phyloP scores from a whole-genome alignment of 1,140 invertebrate species.

The Leptoteleia sp. region DNA sequence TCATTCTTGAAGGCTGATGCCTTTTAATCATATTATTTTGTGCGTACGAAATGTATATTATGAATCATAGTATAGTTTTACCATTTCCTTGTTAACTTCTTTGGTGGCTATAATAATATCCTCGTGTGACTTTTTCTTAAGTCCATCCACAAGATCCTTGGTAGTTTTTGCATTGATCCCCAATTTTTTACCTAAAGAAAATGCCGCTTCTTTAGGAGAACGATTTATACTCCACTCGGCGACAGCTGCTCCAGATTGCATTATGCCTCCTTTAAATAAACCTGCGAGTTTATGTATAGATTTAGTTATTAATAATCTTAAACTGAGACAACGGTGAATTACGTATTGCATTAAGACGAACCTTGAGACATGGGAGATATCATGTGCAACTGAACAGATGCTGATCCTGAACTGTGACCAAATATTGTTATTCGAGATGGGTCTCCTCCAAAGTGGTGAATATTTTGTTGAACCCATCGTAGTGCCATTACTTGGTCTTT shows the following conservation, averaged over 20 bases:
- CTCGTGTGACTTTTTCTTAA: constrained; percentile 82
- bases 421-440: constrained; percentile 88
- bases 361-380: constrained; percentile 83
- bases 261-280: constrained; percentile 86
- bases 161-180: constrained; percentile 81
- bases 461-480: constrained; percentile 83
- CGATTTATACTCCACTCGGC: constrained; percentile 87
- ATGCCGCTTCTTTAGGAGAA: constrained; percentile 83
- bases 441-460: constrained; percentile 87
- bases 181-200: constrained; percentile 83
- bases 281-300: constrained; percentile 78
- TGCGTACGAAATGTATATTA: too few species aligned
- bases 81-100: constrained; percentile 68
- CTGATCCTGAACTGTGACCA: constrained; percentile 86
- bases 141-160: constrained; percentile 83
- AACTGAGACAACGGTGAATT: neutral
- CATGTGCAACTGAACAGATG: constrained; percentile 81
- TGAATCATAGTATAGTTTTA: too few species aligned
- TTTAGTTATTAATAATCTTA: too few species aligned
- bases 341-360: too few species aligned
- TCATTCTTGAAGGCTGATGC: too few species aligned
- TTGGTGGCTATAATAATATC: constrained; percentile 82
- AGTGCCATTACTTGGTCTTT: constrained; percentile 83
- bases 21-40: too few species aligned
- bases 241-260: constrained; percentile 88